Evolutionary conservation across 2,113 vertebrate species (phyloP).

Genomic region (Onychostoma macrolepis): DNA sequence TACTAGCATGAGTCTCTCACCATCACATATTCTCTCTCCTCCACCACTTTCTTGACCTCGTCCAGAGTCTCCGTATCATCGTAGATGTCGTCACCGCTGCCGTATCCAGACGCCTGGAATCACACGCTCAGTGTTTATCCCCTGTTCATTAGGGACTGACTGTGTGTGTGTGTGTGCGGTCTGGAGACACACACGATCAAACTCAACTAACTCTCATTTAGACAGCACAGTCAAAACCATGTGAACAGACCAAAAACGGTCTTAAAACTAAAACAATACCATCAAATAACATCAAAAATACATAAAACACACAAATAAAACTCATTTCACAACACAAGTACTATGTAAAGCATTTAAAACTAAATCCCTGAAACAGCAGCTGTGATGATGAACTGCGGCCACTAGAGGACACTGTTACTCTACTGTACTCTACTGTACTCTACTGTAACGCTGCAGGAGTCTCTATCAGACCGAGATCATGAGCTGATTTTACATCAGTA

Average conservation of each 20-base stretch:
- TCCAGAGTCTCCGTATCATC: constrained; percentile 73
- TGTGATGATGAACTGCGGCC: constrained; percentile 35
- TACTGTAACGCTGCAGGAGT: neutral
- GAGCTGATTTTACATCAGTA: no score
- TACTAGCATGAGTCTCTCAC: constrained; percentile 53
- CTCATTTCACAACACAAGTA: neutral
- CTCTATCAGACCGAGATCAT: neutral
- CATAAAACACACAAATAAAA: neutral
- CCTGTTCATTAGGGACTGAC: neutral
- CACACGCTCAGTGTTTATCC: neutral
- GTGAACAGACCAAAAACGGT: no score
- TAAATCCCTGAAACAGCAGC: neutral
- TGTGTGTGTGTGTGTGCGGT: no score
- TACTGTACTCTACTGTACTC: neutral
- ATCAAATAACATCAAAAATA: neutral
- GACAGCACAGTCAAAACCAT: neutral
- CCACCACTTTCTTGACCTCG: constrained; percentile 76
- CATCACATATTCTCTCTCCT: constrained; percentile 70
- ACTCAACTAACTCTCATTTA: neutral
- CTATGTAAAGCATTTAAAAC: neutral
- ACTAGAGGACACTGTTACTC: constrained; percentile 61
- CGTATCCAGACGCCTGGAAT: constrained; percentile 85
- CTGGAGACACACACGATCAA: neutral
- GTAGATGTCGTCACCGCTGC: constrained; percentile 78
- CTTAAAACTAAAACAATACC: neutral